Percentiles rank a stretch among this genome's conserved stretches.
phyloP scores from a whole-genome alignment of 64 coral and sea anemone genomes.

The Dendronephthya gigantea region DNA sequence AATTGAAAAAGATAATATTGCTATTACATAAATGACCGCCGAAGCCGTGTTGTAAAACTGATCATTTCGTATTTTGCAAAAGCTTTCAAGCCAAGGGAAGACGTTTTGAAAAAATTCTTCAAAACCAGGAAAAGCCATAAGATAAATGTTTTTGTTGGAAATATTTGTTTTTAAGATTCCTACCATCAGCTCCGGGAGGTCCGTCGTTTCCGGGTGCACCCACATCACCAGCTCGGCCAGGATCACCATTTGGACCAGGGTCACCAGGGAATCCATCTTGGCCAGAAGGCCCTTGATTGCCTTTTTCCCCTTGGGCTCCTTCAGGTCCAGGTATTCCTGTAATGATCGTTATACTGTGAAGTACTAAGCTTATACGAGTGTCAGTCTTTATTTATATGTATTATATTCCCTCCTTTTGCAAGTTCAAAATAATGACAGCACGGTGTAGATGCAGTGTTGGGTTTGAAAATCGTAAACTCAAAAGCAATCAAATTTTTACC shows the following conservation, averaged over 20 bases:
- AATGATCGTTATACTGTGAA: too few species aligned
- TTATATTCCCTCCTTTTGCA: too few species aligned
- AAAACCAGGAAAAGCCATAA: too few species aligned
- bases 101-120: too few species aligned
- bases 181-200: conserved; percentile 30
- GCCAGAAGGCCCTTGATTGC: conserved; percentile 28
- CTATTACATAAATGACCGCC: too few species aligned
- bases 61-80: too few species aligned
- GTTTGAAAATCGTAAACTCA: too few species aligned
- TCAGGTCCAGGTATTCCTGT: background rate
- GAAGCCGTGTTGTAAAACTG: background rate
- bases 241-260: conserved; percentile 23
- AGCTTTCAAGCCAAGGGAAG: too few species aligned
- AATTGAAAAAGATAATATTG: background rate
- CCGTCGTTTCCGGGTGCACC: conserved; percentile 40
- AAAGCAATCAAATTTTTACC: background rate
- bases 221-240: background rate
- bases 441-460: too few species aligned
- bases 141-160: background rate
- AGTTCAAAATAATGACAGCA: too few species aligned
- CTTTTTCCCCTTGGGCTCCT: conserved; percentile 20
- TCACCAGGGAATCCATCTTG: conserved; percentile 9
- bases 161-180: background rate
- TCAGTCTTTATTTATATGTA: too few species aligned
- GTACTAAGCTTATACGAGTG: too few species aligned